Conservation (phyloP, 2,888 invertebrate species). For the Pyrrhia umbra region DNA sequence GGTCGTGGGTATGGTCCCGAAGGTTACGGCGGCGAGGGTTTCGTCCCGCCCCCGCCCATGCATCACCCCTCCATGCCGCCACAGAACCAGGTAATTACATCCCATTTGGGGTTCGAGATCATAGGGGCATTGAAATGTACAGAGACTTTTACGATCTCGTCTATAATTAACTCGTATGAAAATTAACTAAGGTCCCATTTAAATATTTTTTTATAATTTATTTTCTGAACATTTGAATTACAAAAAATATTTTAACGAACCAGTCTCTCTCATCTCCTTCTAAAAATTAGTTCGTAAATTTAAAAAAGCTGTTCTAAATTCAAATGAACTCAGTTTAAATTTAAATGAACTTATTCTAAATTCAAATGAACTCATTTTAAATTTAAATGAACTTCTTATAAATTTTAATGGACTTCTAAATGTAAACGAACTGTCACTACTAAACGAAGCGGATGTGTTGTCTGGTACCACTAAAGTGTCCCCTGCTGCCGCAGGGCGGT, state of each 20-base stretch:
- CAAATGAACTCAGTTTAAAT: neutral
- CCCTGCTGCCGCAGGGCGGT: conserved; percentile 76
- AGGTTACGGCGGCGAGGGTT: conserved; percentile 86
- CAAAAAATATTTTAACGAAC: too few species aligned
- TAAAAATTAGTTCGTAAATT: too few species aligned
- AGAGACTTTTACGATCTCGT: neutral
- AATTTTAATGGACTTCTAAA: conserved; percentile 1
- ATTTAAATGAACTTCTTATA: neutral
- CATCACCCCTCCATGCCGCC: conserved; percentile 88
- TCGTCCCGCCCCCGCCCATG: conserved; percentile 85
- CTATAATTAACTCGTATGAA: neutral
- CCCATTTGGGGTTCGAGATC: neutral
- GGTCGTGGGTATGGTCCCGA: conserved; percentile 86
- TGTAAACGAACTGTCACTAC: neutral
- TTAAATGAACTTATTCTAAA: neutral
- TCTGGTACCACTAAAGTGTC: conserved; percentile 27
- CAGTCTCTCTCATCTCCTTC: too few species aligned
- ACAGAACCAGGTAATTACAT: conserved; percentile 81
- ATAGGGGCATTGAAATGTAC: neutral
- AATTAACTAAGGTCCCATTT: neutral
- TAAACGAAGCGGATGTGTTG: neutral
- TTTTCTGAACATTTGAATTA: neutral
- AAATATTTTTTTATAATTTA: neutral
- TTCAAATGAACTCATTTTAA: neutral
- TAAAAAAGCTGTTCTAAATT: too few species aligned